These are phyloP conservation scores for Nipponacmea schrenckii DNA, from an alignment of 2,888 invertebrate genomes.

Conservation along the genomic window DNA sequence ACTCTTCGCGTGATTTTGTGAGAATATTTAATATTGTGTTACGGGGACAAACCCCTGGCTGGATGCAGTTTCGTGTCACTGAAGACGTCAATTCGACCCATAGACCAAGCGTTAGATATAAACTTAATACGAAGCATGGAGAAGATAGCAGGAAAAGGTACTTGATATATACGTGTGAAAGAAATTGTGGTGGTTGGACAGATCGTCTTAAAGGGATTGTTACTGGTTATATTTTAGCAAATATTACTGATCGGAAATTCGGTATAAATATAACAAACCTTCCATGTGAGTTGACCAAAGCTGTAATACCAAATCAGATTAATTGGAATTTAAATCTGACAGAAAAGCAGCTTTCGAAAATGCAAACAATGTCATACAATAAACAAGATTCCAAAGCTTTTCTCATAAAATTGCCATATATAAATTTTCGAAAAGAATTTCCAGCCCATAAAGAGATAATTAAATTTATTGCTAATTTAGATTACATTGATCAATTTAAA, in stretches of 20 bases:
- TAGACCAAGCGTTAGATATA: too few relatives aligned
- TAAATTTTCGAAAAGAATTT: conserved; percentile 22
- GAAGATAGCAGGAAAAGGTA: not conserved
- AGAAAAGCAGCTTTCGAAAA: not conserved
- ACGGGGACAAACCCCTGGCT: too few relatives aligned
- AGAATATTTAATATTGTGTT: too few relatives aligned
- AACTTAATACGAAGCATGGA: too few relatives aligned
- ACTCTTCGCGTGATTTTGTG: too few relatives aligned
- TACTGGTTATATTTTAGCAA: conserved; percentile 20
- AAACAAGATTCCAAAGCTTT: not conserved
- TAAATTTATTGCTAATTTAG: conserved; percentile 18
- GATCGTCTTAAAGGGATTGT: conserved; percentile 26
- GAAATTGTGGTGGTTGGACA: conserved; percentile 24
- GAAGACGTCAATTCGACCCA: too few relatives aligned
- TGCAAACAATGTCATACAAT: too few relatives aligned
- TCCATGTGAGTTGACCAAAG: conserved; percentile 19
- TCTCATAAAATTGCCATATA: not conserved
- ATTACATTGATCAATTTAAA: conserved; percentile 5
- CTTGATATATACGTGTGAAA: not conserved
- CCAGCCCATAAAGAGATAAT: conserved; percentile 13
- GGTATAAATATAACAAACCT: conserved; percentile 18
- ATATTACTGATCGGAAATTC: conserved; percentile 20
- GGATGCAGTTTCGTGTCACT: too few relatives aligned
- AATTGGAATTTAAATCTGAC: conserved; percentile 19
- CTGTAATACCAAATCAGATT: conserved; percentile 17